A percentile compares a stretch with the other conserved stretches of the same genome.
phyloP scores from a whole-genome alignment of 2,888 invertebrate species.

The Megastigmus dorsalis region DNA sequence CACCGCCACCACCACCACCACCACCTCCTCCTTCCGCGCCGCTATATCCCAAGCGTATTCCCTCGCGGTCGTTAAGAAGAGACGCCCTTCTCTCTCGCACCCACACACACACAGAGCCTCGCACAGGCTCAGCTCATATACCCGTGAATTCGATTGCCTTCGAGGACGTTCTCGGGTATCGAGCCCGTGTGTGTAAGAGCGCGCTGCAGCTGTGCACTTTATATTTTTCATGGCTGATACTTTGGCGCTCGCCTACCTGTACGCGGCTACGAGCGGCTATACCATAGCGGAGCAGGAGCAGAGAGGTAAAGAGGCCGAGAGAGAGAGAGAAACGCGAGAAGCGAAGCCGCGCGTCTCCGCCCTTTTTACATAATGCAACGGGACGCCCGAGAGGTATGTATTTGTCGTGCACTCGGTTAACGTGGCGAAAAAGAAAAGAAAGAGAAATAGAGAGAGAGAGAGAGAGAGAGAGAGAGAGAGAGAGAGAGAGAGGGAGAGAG shows the following conservation, averaged over 20 bases:
- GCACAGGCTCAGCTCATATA: background rate
- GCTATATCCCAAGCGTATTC: slow-evolving; percentile 7
- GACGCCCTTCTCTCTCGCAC: background rate
- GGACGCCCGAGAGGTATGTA: background rate
- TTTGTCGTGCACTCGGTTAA: slow-evolving; percentile 28
- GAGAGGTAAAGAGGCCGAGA: background rate
- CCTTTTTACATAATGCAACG: slow-evolving; percentile 6
- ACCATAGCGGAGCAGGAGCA: background rate
- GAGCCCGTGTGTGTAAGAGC: background rate
- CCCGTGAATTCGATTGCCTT: slow-evolving; percentile 12
- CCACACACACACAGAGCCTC: background rate
- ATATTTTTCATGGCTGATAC: too few relatives aligned
- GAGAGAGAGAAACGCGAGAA: background rate
- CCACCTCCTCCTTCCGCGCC: too few relatives aligned
- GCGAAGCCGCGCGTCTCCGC: background rate
- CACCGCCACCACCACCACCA: too few relatives aligned
- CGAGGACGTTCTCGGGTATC: background rate
- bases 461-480: slow-evolving; percentile 22
- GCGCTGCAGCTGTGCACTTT: background rate
- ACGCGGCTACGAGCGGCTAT: background rate
- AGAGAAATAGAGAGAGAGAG: slow-evolving; percentile 25
- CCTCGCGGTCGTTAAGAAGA: background rate
- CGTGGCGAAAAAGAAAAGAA: too few relatives aligned
- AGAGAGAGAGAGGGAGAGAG: slow-evolving; percentile 19
- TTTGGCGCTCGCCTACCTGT: background rate